These are phyloP conservation scores for Micromesistius poutassou DNA, from an alignment of 2,797 vertebrate species.

Conservation along the genomic window DNA sequence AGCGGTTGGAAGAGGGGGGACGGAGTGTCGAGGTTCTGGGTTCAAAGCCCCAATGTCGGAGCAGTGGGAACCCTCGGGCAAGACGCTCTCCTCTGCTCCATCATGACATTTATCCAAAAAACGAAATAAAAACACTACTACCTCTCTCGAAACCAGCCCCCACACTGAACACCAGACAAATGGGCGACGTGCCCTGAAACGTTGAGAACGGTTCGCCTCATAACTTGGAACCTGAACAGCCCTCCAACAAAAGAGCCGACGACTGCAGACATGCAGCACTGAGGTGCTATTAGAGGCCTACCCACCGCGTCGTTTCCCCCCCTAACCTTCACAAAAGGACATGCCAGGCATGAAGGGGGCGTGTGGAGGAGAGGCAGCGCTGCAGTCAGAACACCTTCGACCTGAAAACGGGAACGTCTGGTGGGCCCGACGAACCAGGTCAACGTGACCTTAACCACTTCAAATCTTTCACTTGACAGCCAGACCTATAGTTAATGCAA, in stretches of 20 bases:
- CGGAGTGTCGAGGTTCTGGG: not conserved
- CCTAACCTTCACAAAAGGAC: constrained; percentile 24
- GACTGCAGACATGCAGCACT: not conserved
- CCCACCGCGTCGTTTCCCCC: not conserved
- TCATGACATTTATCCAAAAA: not conserved
- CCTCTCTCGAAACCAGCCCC: not conserved
- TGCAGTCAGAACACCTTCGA: constrained; percentile 24
- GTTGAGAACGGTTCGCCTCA: not conserved
- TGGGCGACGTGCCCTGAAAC: not conserved
- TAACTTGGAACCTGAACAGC: not conserved
- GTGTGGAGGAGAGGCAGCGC: not conserved
- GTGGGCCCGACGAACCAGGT: constrained; percentile 36
- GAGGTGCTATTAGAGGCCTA: not conserved
- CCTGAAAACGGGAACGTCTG: constrained; percentile 27
- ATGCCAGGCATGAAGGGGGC: constrained; percentile 13
- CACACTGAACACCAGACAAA: not conserved
- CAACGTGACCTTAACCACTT: constrained; percentile 40
- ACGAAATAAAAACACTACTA: too few relatives aligned
- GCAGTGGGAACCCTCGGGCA: not conserved
- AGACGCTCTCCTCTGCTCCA: too few relatives aligned
- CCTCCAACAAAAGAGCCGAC: not conserved
- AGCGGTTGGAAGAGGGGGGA: not conserved
- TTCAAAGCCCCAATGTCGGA: not conserved
- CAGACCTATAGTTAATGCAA: constrained; percentile 49
- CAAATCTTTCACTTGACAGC: constrained; percentile 46